Evolutionary conservation across 1,140 invertebrate species (phyloP).

Genomic region (Galleria mellonella): DNA sequence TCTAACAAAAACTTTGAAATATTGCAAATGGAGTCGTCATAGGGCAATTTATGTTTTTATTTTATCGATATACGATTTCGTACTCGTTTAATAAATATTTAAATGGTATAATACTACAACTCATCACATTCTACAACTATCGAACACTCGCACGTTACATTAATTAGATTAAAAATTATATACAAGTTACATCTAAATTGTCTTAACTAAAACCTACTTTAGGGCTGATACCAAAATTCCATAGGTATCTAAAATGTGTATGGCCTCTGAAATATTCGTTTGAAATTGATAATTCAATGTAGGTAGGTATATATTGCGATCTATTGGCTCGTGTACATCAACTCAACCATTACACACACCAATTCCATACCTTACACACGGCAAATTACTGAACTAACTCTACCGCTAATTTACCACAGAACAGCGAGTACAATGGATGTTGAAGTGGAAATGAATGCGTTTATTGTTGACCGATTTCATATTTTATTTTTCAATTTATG

Average conservation of each 20-base stretch:
- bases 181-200: conserved; percentile 59
- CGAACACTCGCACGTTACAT: conserved; percentile 69
- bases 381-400: conserved; percentile 14
- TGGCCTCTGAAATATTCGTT: conserved; percentile 36
- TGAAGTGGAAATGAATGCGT: conserved; percentile 18
- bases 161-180: conserved; percentile 67
- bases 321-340: neutral
- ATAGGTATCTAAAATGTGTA: conserved; percentile 33
- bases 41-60: too few relatives aligned
- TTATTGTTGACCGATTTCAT: neutral
- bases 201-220: conserved; percentile 46
- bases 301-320: neutral
- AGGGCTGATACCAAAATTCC: conserved; percentile 33
- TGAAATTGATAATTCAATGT: conserved; percentile 3
- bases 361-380: conserved; percentile 10
- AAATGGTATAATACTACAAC: conserved; percentile 40
- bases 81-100: conserved; percentile 21
- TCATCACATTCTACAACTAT: conserved; percentile 67
- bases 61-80: neutral
- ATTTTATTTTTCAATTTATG: neutral
- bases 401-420: conserved; percentile 36
- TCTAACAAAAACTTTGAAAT: too few relatives aligned
- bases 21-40: too few relatives aligned
- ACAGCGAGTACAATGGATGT: conserved; percentile 34
- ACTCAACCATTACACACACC: neutral